Conservation (phyloP, 2,888 invertebrate species). For the Philereme transversata region DNA sequence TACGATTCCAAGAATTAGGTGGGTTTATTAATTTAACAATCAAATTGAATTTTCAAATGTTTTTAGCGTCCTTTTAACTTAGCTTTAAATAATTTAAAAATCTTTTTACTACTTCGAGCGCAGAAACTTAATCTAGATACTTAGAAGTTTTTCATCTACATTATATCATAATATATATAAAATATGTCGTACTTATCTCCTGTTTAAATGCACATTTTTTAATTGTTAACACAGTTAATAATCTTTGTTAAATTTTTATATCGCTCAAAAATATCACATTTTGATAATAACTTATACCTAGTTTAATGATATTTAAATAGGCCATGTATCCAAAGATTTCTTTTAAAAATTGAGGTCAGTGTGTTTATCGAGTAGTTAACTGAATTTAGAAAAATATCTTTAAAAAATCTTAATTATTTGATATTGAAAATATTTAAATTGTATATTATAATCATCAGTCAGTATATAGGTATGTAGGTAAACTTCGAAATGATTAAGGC, state of each 20-base stretch:
- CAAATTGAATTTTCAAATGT: slow-evolving; percentile 56
- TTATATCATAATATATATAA: slow-evolving; percentile 25
- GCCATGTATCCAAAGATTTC: slow-evolving; percentile 40
- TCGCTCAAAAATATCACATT: slow-evolving; percentile 31
- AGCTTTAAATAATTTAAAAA: slow-evolving; percentile 77
- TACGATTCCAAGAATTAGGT: slow-evolving; percentile 69
- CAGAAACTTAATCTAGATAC: slow-evolving; percentile 24
- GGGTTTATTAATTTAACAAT: slow-evolving; percentile 52
- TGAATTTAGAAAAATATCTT: slow-evolving; percentile 23
- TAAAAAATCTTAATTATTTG: too few relatives aligned
- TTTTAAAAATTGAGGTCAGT: slow-evolving; percentile 38
- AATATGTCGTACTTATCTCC: slow-evolving; percentile 21
- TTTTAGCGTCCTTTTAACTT: slow-evolving; percentile 70
- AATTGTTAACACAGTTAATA: slow-evolving; percentile 25
- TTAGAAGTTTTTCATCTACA: slow-evolving; percentile 20
- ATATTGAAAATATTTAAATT: slow-evolving; percentile 21
- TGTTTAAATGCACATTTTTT: slow-evolving; percentile 31
- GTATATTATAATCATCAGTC: slow-evolving; percentile 28
- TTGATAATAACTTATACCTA: slow-evolving; percentile 30
- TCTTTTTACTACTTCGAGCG: slow-evolving; percentile 38
- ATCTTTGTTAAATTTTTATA: slow-evolving; percentile 35
- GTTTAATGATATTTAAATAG: slow-evolving; percentile 28
- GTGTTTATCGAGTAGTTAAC: slow-evolving; percentile 34
- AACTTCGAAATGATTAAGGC: neutral
- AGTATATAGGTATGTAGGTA: slow-evolving; percentile 16